These are phyloP conservation scores for Hydractinia symbiolongicarpus DNA, from an alignment of 30 jellyfish, hydroid and myxozoan genomes.

Conservation along the genomic window DNA sequence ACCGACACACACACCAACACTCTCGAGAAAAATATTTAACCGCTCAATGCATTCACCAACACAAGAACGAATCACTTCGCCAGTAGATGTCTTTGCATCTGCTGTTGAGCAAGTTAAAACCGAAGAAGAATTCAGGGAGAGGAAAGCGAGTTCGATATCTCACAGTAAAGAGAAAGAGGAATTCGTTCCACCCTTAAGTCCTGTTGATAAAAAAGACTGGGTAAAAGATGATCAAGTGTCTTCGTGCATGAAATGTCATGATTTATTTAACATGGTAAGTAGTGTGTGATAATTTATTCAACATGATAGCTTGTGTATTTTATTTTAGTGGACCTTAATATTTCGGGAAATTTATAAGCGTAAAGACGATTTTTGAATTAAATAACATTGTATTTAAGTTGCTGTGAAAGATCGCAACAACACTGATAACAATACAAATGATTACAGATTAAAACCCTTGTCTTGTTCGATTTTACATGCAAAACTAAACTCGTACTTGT, in stretches of 20 bases:
- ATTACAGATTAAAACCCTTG: too few relatives aligned
- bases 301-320: too few relatives aligned
- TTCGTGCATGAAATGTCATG: slow-evolving; percentile 69
- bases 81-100: slow-evolving; percentile 2
- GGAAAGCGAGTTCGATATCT: neutral
- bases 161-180: neutral
- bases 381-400: too few relatives aligned
- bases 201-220: slow-evolving; percentile 58
- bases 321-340: too few relatives aligned
- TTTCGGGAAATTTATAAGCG: too few relatives aligned
- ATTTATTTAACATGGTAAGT: slow-evolving; percentile 64
- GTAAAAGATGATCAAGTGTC: slow-evolving; percentile 52
- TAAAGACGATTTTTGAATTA: too few relatives aligned
- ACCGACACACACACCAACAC: slow-evolving; percentile 14
- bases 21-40: neutral
- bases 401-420: too few relatives aligned
- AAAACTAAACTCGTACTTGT: too few relatives aligned
- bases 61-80: neutral
- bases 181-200: slow-evolving; percentile 29
- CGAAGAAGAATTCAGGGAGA: neutral
- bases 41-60: slow-evolving; percentile 12
- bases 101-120: neutral
- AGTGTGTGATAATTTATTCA: too few relatives aligned
- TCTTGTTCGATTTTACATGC: too few relatives aligned
- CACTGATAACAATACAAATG: too few relatives aligned